Percentiles rank a stretch among this genome's conserved stretches.
Conservation (phyloP, 2,888 invertebrate genomes). For the Netelia inedita region DNA sequence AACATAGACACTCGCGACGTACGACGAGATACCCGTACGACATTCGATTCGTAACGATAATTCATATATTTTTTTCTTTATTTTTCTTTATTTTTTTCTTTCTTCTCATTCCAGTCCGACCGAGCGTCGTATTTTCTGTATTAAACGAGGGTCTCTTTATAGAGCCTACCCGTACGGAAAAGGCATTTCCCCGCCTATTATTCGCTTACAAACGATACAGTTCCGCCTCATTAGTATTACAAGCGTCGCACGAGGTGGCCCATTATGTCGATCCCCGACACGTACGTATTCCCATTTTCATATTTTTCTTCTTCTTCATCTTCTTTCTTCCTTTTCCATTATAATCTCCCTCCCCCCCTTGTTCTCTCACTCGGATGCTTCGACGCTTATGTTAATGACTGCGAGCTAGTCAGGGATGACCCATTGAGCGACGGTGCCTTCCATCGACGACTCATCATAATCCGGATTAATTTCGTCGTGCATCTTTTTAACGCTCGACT, state of each 20-base stretch:
- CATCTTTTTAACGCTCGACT: slow-evolving; percentile 6
- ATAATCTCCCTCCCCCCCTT: slow-evolving; percentile 42
- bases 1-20: no score
- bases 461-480: slow-evolving; percentile 24
- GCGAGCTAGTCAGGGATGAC: slow-evolving; percentile 66
- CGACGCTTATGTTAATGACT: slow-evolving; percentile 76
- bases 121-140: not conserved
- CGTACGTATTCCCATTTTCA: slow-evolving; percentile 82
- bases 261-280: slow-evolving; percentile 76
- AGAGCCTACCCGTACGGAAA: not conserved
- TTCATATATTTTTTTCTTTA: slow-evolving; percentile 1
- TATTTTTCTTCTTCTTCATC: slow-evolving; percentile 74
- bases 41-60: slow-evolving; percentile 6
- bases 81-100: not conserved
- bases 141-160: not conserved
- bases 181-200: slow-evolving; percentile 44
- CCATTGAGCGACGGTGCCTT: slow-evolving; percentile 26
- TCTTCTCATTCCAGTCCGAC: not conserved
- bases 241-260: slow-evolving; percentile 74
- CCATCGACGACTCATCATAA: slow-evolving; percentile 9
- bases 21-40: slow-evolving; percentile 2
- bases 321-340: slow-evolving; percentile 16
- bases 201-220: slow-evolving; percentile 64
- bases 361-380: slow-evolving; percentile 58
- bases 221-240: slow-evolving; percentile 81